Evolutionary conservation across 2,113 vertebrate species (phyloP).

Genomic region (Struthio camelus): DNA sequence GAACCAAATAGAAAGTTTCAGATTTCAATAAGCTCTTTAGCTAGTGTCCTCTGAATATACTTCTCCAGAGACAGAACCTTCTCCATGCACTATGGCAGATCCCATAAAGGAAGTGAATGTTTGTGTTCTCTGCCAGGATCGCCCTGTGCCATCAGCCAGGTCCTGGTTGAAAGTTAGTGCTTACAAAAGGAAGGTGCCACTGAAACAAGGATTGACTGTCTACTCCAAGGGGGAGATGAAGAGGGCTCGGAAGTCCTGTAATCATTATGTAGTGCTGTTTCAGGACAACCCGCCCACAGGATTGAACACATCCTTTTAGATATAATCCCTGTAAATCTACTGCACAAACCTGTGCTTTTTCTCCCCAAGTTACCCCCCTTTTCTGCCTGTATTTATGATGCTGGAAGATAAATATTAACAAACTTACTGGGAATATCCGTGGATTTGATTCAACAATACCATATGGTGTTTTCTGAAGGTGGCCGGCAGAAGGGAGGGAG

Average conservation of each 20-base stretch:
- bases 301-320: not conserved
- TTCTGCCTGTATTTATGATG: not conserved
- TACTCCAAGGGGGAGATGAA: not conserved
- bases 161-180: accelerated
- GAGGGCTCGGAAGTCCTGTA: not conserved
- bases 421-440: conserved; percentile 54
- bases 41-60: not conserved
- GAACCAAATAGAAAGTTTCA: not conserved
- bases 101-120: not conserved
- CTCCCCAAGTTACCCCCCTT: not conserved
- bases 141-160: not conserved
- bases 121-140: not conserved
- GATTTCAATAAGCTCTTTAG: not conserved
- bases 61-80: not conserved
- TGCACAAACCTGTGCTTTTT: not conserved
- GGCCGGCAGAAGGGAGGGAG: accelerated
- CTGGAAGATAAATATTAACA: not conserved
- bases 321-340: accelerated
- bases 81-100: not conserved
- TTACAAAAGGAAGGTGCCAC: not conserved
- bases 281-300: not conserved
- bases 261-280: not conserved
- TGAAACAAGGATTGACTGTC: not conserved
- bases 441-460: not conserved
- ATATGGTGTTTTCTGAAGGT: not conserved